Evolutionary conservation across 2,113 vertebrate species (phyloP).

Genomic region (Pelmatolapia mariae): DNA sequence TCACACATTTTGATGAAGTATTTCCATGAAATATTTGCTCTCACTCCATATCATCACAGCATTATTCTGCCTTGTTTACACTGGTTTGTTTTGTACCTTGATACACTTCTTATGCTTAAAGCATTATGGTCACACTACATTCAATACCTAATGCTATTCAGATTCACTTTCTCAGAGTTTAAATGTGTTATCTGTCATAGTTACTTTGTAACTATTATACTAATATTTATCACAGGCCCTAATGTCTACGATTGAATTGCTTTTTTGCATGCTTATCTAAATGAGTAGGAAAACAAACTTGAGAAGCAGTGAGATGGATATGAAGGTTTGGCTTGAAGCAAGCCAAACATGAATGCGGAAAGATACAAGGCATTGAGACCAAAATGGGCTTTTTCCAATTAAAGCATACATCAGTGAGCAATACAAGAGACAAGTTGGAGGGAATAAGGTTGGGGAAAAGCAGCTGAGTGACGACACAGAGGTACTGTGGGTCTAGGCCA

Average conservation of each 20-base stretch:
- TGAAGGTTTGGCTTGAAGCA: not conserved
- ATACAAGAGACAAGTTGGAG: not conserved
- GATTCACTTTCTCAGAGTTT: not conserved
- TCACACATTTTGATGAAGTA: not conserved
- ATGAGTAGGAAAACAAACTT: not conserved
- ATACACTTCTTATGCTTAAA: not conserved
- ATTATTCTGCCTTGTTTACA: slow-evolving; percentile 12
- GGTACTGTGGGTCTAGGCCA: slow-evolving; percentile 20
- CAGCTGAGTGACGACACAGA: slow-evolving; percentile 64
- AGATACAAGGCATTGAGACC: not conserved
- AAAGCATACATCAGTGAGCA: not conserved
- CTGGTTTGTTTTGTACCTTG: not conserved
- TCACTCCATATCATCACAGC: not conserved
- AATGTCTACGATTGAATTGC: not conserved
- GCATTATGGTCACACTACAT: not conserved
- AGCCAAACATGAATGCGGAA: not conserved
- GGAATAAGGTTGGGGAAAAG: slow-evolving; percentile 18
- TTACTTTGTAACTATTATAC: not conserved
- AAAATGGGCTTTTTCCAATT: not conserved
- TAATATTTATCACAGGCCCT: not conserved
- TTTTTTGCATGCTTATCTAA: not conserved
- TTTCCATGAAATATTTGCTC: not conserved
- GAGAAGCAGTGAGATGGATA: not conserved
- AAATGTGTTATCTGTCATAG: not conserved
- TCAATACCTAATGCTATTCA: not conserved